Percentiles rank a stretch among this genome's conserved stretches.
These are phyloP conservation scores for Lepeophtheirus salmonis DNA, from an alignment of 1,140 invertebrate species.

Conservation along the genomic window DNA sequence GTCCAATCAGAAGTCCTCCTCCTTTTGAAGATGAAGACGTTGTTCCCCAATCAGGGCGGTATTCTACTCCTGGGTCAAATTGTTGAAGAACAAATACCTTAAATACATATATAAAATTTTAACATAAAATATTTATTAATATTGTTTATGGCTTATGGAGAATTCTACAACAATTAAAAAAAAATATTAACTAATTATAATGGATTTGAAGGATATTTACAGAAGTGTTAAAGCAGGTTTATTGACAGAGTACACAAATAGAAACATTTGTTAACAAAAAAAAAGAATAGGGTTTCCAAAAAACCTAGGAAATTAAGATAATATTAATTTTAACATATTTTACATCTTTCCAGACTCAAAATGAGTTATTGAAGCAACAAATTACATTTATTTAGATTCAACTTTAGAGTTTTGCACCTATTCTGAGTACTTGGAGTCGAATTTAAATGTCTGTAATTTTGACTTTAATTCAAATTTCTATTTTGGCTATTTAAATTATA, in stretches of 20 bases:
- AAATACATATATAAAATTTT: constrained; percentile 20
- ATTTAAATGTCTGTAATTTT: too few species aligned
- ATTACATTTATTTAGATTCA: too few species aligned
- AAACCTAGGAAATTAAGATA: too few species aligned
- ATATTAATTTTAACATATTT: too few species aligned
- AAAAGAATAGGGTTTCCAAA: neutral
- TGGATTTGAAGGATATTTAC: neutral
- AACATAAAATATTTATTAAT: constrained; percentile 1
- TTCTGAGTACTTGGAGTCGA: too few species aligned
- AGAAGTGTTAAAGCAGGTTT: neutral
- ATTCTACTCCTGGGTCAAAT: constrained; percentile 85
- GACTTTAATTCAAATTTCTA: too few species aligned
- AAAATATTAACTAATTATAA: neutral
- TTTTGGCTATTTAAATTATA: too few species aligned
- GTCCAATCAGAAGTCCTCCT: constrained; percentile 15
- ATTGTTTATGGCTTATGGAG: neutral
- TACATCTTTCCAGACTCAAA: too few species aligned
- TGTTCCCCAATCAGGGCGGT: constrained; percentile 57
- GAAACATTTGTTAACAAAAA: neutral
- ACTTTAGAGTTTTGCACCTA: too few species aligned
- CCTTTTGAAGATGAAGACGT: constrained; percentile 24
- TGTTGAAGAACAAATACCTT: constrained; percentile 91
- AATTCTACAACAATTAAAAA: neutral
- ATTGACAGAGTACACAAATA: neutral
- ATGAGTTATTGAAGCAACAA: too few species aligned